Evolutionary conservation across 2,113 vertebrate species (phyloP).

Genomic region (Mus spicilegus): DNA sequence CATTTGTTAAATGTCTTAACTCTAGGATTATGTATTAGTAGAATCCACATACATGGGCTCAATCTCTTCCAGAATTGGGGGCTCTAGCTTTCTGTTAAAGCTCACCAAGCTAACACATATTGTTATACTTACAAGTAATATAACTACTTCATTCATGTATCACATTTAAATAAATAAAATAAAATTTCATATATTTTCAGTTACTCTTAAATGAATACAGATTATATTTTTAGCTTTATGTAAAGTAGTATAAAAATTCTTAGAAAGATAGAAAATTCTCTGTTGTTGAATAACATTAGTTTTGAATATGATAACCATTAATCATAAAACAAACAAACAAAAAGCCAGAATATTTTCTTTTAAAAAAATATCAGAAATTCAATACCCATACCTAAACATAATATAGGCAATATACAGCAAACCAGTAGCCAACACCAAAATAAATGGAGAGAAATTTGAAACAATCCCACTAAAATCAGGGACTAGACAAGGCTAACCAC

Average conservation of each 20-base stretch:
- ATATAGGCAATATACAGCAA: no score
- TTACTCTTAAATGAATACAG: neutral
- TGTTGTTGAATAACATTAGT: neutral
- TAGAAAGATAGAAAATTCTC: neutral
- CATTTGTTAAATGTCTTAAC: neutral
- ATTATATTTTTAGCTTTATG: neutral
- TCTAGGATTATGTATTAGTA: neutral
- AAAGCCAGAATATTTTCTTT: no score
- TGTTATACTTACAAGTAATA: neutral
- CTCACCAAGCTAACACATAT: neutral
- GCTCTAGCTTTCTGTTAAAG: neutral
- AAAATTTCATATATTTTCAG: neutral
- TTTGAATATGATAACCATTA: no score
- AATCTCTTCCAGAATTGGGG: neutral
- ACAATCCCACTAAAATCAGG: no score
- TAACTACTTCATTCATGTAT: neutral
- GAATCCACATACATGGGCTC: neutral
- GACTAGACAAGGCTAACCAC: no score
- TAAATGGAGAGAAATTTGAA: no score
- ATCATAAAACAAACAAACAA: no score
- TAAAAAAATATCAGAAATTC: no score
- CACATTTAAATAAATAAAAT: neutral
- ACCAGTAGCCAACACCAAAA: no score
- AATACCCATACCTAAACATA: no score
- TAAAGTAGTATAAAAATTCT: neutral